Evolutionary conservation across 1,140 invertebrate species (phyloP).

Genomic region (Nasonia giraulti): DNA sequence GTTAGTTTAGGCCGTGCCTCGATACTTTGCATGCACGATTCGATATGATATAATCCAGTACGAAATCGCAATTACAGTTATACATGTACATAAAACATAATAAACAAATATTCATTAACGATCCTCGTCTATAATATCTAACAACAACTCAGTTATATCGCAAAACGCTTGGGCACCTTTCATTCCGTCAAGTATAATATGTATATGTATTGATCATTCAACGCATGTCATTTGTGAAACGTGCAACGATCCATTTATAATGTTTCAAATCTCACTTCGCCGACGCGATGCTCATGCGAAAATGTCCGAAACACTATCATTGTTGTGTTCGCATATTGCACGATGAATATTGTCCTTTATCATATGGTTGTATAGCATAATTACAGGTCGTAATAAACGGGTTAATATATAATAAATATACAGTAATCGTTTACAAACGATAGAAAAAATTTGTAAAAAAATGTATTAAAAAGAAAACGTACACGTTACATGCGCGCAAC

Average conservation of each 20-base stretch:
- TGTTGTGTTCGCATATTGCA: slow-evolving; percentile 17
- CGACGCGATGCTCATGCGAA: neutral
- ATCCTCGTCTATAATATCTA: slow-evolving; percentile 44
- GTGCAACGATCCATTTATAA: neutral
- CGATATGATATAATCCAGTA: slow-evolving; percentile 14
- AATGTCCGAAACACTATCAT: neutral
- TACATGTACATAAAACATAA: slow-evolving; percentile 43
- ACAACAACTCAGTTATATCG: slow-evolving; percentile 40
- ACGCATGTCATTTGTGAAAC: slow-evolving; percentile 28
- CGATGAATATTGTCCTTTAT: slow-evolving; percentile 16
- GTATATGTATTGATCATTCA: slow-evolving; percentile 11
- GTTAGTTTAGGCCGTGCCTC: slow-evolving; percentile 26
- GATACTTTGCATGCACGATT: slow-evolving; percentile 13
- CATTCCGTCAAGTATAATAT: slow-evolving; percentile 13
- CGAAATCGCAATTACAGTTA: slow-evolving; percentile 38
- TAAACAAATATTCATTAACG: slow-evolving; percentile 48
- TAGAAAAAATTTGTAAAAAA: slow-evolving; percentile 9
- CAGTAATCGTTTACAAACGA: slow-evolving; percentile 34
- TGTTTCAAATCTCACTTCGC: neutral
- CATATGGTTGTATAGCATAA: neutral
- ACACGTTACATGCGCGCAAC: neutral
- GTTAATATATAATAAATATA: slow-evolving; percentile 43
- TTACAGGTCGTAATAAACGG: slow-evolving; percentile 12
- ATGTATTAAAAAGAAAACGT: slow-evolving; percentile 23
- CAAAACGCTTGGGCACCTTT: slow-evolving; percentile 35